These are phyloP conservation scores for Macrosteles quadrilineatus DNA, from an alignment of 1,140 invertebrate species.

Conservation along the genomic window DNA sequence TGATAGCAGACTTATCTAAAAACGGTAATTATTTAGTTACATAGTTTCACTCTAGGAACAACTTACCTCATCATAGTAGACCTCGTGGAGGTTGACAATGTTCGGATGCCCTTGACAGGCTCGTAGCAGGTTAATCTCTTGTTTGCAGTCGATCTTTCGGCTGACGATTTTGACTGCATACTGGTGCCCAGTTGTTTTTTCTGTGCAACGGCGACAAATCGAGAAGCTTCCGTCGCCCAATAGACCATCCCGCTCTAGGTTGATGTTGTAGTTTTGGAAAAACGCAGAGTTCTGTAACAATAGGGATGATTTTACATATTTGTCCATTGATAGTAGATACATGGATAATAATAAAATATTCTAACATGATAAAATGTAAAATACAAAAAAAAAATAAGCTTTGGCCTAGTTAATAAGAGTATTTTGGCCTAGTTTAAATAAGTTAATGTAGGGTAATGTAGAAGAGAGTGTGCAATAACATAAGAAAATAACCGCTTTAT, in stretches of 20 bases:
- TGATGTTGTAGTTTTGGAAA: slow-evolving; percentile 81
- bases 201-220: slow-evolving; percentile 81
- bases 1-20: too few species aligned
- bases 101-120: slow-evolving; percentile 85
- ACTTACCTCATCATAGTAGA: slow-evolving; percentile 73
- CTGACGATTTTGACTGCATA: slow-evolving; percentile 93
- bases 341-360: neutral
- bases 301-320: neutral
- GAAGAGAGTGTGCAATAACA: too few species aligned
- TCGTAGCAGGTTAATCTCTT: slow-evolving; percentile 77
- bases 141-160: slow-evolving; percentile 69
- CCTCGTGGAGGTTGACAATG: slow-evolving; percentile 82
- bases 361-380: neutral
- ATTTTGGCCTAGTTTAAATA: too few species aligned
- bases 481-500: too few species aligned
- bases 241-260: slow-evolving; percentile 61
- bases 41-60: too few species aligned
- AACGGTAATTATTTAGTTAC: too few species aligned
- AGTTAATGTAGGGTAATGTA: too few species aligned
- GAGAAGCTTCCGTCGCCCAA: slow-evolving; percentile 90
- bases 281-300: slow-evolving; percentile 75
- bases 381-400: slow-evolving; percentile 1
- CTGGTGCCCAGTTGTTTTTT: slow-evolving; percentile 67
- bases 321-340: too few species aligned
- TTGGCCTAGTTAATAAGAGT: neutral